Conservation (phyloP, 2,113 vertebrate genomes). For the Eleginops maclovinus region DNA sequence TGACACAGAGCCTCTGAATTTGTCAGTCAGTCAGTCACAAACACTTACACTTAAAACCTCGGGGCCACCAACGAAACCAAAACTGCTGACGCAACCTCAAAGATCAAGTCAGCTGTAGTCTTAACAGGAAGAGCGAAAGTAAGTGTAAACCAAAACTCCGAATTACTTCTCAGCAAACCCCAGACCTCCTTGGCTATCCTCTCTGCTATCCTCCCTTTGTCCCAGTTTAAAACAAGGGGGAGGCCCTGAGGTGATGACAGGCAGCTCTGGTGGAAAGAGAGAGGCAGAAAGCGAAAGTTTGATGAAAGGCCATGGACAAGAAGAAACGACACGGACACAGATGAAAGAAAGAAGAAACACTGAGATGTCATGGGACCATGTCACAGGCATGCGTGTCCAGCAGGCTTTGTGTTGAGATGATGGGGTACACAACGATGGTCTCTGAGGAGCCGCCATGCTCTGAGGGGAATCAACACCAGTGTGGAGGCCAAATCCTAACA, state of each 20-base stretch:
- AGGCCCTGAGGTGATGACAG: conserved; percentile 50
- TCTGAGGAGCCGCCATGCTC: conserved; percentile 63
- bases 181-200: neutral
- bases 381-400: conserved; percentile 47
- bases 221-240: conserved; percentile 35
- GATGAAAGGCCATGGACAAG: conserved; percentile 55
- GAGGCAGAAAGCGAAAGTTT: conserved; percentile 8
- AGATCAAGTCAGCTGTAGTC: conserved; percentile 27
- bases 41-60: conserved; percentile 33
- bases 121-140: accelerated
- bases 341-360: conserved; percentile 64
- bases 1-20: conserved; percentile 49
- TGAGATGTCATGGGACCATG: conserved; percentile 62
- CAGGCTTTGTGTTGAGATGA: conserved; percentile 70
- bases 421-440: conserved; percentile 52
- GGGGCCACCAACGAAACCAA: neutral
- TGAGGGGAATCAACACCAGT: conserved; percentile 42
- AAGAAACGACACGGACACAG: conserved; percentile 46
- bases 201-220: conserved; percentile 19
- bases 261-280: no score
- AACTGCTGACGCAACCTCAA: conserved; percentile 17
- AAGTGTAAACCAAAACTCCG: conserved; percentile 16
- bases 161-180: neutral
- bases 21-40: conserved; percentile 56
- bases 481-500: conserved; percentile 41